Percentiles rank a stretch among this genome's conserved stretches.
These are phyloP conservation scores for Mesembrinibis cayennensis DNA, from an alignment of 2,113 vertebrate species.

Conservation along the genomic window DNA sequence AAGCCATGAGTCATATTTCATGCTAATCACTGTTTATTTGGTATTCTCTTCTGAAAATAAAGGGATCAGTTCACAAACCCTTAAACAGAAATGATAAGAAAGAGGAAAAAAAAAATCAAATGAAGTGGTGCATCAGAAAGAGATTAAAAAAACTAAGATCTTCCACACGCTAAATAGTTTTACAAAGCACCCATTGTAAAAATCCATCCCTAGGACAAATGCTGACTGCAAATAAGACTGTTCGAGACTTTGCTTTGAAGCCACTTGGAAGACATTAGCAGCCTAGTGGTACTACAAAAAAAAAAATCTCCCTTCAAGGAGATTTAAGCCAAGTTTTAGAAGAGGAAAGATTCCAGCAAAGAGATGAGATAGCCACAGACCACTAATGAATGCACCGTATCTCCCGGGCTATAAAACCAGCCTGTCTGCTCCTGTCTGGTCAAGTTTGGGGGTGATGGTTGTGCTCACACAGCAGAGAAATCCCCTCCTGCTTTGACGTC, in stretches of 20 bases:
- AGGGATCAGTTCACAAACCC: slow-evolving; percentile 37
- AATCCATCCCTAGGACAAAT: slow-evolving; percentile 16
- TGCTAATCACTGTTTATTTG: slow-evolving; percentile 55
- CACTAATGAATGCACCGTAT: background rate
- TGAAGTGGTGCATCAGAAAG: slow-evolving; percentile 10
- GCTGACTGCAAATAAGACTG: slow-evolving; percentile 20
- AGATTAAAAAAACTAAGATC: slow-evolving; percentile 2
- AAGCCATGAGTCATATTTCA: slow-evolving; percentile 42
- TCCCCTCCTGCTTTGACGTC: background rate
- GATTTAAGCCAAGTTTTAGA: background rate
- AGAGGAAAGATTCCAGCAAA: background rate
- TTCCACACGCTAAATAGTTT: background rate
- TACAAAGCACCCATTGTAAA: slow-evolving; percentile 29
- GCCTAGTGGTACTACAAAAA: background rate
- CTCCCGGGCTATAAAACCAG: background rate
- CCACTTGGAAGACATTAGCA: background rate
- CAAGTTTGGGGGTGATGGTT: background rate
- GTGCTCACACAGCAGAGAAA: background rate
- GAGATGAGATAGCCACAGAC: background rate
- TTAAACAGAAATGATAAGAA: slow-evolving; percentile 31
- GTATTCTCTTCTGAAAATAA: slow-evolving; percentile 48
- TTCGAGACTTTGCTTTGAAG: slow-evolving; percentile 32
- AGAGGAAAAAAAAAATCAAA: background rate
- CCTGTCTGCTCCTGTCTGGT: background rate
- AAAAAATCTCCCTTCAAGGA: background rate